Evolutionary conservation across 1,140 invertebrate genomes (phyloP).

Genomic region (Cecropterus lyciades): DNA sequence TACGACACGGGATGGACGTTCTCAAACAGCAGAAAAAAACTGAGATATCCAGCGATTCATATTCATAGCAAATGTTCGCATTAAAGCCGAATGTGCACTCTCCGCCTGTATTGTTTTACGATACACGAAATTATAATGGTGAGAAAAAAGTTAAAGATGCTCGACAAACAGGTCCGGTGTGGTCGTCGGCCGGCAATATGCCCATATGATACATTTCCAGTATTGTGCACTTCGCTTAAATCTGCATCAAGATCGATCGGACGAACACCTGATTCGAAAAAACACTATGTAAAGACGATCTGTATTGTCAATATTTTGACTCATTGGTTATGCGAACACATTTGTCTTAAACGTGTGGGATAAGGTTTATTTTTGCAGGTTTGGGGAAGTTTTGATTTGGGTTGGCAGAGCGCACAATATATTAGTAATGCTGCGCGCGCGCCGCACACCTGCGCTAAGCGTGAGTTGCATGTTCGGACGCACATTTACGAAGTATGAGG

Average conservation of each 20-base stretch:
- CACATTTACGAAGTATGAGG: slow-evolving; percentile 33
- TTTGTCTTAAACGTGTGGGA: neutral
- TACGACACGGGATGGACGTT: slow-evolving; percentile 3
- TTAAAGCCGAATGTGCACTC: slow-evolving; percentile 40
- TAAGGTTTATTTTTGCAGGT: slow-evolving; percentile 19
- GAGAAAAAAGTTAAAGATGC: slow-evolving; percentile 1
- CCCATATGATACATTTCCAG: neutral
- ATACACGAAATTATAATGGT: slow-evolving; percentile 5
- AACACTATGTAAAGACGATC: slow-evolving; percentile 30
- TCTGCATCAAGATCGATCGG: slow-evolving; percentile 28
- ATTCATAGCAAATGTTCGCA: slow-evolving; percentile 51
- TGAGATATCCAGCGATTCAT: slow-evolving; percentile 43
- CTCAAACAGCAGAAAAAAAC: slow-evolving; percentile 20
- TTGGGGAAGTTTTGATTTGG: neutral
- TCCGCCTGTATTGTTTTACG: slow-evolving; percentile 1
- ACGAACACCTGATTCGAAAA: slow-evolving; percentile 35
- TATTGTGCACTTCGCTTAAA: slow-evolving; percentile 20
- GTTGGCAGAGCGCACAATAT: slow-evolving; percentile 1
- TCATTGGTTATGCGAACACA: neutral
- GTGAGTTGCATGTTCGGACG: slow-evolving; percentile 51
- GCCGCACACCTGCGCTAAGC: slow-evolving; percentile 66
- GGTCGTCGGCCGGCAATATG: slow-evolving; percentile 37
- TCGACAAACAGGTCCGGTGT: slow-evolving; percentile 17
- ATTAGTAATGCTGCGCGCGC: slow-evolving; percentile 59
- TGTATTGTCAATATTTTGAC: slow-evolving; percentile 29